Evolutionary conservation across 2,888 invertebrate genomes (phyloP).

Genomic region (Apoderus coryli): DNA sequence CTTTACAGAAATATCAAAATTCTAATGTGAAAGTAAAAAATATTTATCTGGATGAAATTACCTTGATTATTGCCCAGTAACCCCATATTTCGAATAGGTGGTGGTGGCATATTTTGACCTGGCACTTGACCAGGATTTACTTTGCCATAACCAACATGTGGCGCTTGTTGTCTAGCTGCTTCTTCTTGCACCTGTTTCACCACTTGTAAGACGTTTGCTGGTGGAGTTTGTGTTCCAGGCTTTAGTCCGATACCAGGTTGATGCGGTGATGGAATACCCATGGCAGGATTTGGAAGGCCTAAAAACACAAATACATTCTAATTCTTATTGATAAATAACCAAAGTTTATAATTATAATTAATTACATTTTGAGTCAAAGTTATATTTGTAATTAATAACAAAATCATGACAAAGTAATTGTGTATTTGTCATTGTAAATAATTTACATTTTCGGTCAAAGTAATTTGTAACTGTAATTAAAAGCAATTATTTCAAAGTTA

Average conservation of each 20-base stretch:
- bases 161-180: conserved; percentile 77
- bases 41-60: conserved; percentile 24
- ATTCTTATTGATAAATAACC: too few relatives aligned
- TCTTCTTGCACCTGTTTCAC: conserved; percentile 67
- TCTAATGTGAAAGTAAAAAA: neutral
- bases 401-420: too few relatives aligned
- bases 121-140: conserved; percentile 41
- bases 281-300: conserved; percentile 32
- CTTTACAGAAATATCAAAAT: too few relatives aligned
- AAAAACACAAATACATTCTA: too few relatives aligned
- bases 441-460: too few relatives aligned
- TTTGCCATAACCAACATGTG: conserved; percentile 63
- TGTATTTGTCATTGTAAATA: too few relatives aligned
- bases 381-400: too few relatives aligned
- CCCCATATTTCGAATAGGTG: conserved; percentile 34
- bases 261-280: conserved; percentile 35
- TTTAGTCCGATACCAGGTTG: conserved; percentile 32
- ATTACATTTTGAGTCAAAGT: too few relatives aligned
- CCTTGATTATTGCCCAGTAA: conserved; percentile 31
- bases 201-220: conserved; percentile 65
- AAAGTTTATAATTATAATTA: too few relatives aligned
- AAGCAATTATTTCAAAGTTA: too few relatives aligned
- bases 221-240: conserved; percentile 57
- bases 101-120: conserved; percentile 41
- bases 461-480: too few relatives aligned